Conservation (phyloP, 1,140 invertebrate species). For the Tetramorium parvispinum region DNA sequence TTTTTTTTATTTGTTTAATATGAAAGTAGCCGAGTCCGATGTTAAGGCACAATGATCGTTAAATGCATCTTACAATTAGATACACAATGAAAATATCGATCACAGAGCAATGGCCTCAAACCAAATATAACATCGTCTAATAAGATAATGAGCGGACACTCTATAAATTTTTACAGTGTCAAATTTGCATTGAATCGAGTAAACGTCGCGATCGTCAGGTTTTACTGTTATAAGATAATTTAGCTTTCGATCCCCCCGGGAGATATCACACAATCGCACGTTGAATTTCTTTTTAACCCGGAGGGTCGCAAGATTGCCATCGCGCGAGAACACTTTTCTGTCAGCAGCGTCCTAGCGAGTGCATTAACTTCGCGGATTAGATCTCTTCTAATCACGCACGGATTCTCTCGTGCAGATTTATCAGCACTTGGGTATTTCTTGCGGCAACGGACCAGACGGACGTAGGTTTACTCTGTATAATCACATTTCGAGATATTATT, state of each 20-base stretch:
- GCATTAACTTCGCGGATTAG: conserved; percentile 62
- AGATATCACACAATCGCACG: not conserved
- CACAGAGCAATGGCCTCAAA: not conserved
- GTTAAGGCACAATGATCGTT: not conserved
- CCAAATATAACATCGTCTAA: not conserved
- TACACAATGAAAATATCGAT: not conserved
- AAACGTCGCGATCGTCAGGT: not conserved
- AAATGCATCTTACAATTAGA: not conserved
- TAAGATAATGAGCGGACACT: not conserved
- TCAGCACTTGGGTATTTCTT: not conserved
- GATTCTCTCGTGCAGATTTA: conserved; percentile 9
- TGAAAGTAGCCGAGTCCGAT: not conserved
- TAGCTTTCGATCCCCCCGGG: not conserved
- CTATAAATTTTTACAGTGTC: not conserved
- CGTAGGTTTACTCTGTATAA: not conserved
- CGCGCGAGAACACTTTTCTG: conserved; percentile 46
- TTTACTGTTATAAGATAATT: conserved; percentile 35
- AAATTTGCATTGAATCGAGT: conserved; percentile 29
- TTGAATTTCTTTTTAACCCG: conserved; percentile 5
- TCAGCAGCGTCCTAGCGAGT: conserved; percentile 22
- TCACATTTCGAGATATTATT: conserved; percentile 10
- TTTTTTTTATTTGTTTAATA: not conserved
- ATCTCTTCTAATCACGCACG: conserved; percentile 4
- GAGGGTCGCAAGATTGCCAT: conserved; percentile 50
- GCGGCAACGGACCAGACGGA: not conserved